Evolutionary conservation across 2,888 invertebrate species (phyloP), one percentile per base, ranked within the genome.

Genomic region (Cerceris rybyensis): DNA sequence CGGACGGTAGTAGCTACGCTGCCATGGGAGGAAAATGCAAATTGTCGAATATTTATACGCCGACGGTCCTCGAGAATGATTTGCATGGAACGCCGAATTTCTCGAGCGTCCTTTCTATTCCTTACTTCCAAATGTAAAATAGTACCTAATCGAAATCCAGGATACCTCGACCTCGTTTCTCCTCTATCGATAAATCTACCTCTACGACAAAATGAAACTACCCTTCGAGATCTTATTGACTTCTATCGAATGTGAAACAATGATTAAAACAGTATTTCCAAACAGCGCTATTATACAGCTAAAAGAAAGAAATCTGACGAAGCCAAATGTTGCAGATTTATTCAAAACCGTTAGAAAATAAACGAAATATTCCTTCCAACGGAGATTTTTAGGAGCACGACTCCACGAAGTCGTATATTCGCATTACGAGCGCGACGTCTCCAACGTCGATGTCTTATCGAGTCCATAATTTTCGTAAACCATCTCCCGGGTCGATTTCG

Each of bases 1-100:
- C 54, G 77, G 76, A 79, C 80, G 84, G 81, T 80, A 80, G 71
- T 78, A 28, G 28, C 73, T 79, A 67, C 65, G 80, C 70, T 58
- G 75, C 78, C 75, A 74, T 79, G 76, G 77, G 74, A 73, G 84
- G 83, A 86, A 87, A 89, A 90, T 90, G 90, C 90, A 90, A 91
- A 91, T 91, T 83, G 84, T 82, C 84, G 85, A 86, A 89, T 90
- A 90, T 90, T 90, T 90, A 90, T 88, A 87, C 76, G 82, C 80
- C 28, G 84, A 84, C 70, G 70, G 75, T 80, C 78, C 81, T 66
- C 69, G 70, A 58, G 82, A 77, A 84, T 85, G 85, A 85, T 85
- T 85, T 85, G 85, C 85, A 80, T 82, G 72, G 60, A 54, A 61
- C 72, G 55, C 70, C 75, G 80, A 80, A 70, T 75, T 66, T 78